Conservation (phyloP, 2,113 vertebrate species). For the Tyrannus savana region DNA sequence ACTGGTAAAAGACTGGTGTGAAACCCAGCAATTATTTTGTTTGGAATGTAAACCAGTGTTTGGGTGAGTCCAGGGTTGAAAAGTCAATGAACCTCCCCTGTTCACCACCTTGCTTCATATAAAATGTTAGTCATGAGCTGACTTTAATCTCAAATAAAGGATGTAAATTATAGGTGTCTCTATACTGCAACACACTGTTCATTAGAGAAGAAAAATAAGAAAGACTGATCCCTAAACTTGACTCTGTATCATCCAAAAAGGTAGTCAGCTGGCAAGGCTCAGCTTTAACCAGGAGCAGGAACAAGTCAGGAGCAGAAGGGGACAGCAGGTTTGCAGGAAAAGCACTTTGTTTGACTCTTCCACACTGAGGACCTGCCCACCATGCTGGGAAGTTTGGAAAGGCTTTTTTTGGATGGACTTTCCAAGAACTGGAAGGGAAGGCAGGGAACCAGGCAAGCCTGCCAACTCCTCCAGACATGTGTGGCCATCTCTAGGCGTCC, state of each 20-base stretch:
- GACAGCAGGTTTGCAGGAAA: background rate
- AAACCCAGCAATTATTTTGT: slow-evolving; percentile 10
- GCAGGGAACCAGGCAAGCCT: background rate
- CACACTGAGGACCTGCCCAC: background rate
- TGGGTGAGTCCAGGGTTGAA: background rate
- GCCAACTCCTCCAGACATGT: background rate
- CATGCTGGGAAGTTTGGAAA: background rate
- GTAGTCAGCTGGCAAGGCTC: too few relatives aligned
- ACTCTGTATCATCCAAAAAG: background rate
- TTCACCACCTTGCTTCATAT: background rate
- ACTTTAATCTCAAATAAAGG: background rate
- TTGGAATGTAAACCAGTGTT: background rate
- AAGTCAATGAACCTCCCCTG: background rate
- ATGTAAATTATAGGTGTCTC: background rate
- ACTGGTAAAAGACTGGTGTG: background rate
- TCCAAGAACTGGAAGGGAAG: background rate
- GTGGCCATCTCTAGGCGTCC: background rate
- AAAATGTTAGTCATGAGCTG: background rate
- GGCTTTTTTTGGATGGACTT: background rate
- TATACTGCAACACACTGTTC: background rate
- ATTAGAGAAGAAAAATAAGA: background rate
- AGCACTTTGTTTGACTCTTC: background rate
- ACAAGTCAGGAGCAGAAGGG: background rate
- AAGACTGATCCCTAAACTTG: background rate
- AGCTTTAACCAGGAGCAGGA: too few relatives aligned